Evolutionary conservation across 2,888 invertebrate genomes (phyloP), one percentile per base, ranked within the genome.

Genomic region (Agapostemon virescens): DNA sequence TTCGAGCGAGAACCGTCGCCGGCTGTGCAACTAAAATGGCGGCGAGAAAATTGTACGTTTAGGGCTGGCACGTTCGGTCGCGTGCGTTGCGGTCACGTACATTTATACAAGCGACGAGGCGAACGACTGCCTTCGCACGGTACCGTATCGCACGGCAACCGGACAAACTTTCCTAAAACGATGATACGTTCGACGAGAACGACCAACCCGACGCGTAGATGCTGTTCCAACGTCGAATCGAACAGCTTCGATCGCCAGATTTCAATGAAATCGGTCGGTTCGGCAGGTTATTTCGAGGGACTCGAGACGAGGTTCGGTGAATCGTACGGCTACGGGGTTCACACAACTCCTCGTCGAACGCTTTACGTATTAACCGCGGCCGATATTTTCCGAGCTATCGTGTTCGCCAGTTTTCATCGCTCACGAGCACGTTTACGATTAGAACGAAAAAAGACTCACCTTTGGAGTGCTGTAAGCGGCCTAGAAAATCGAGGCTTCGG

Each of bases 401-500:
- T 23, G 20, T 40, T 45, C 45, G 55, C n/a, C 42, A 23, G 11
- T 33, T 69, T 36, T 33, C 26, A 20, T 40, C 7, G 36, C 38
- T 73, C 66, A 23, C 30, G n/a, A 30, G 55, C 13, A 42, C 52
- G 13, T 33, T 11, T 30, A 33, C 58, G 70, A 38, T 58, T 73
- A 63, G 69, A 74, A 49, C 69, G 42, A 23, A 49, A 75, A 79
- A 40, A 71, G 80, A 91, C 92, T 92, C 88, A 92, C 92, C 92
- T 92, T 89, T 87, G 87, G 89, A 90, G 89, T 91, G 92, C 91
- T 91, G 88, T 89, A 88, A 91, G 86, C 89, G 91, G 91, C 90
- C 91, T 90, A 89, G 88, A 89, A 91, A 91, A 90, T 90, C 89
- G 88, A 90, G 91, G 90, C 90, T 91, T 90, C 89, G 88, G 89